Percentiles rank a stretch among this genome's conserved stretches.
These are phyloP conservation scores for Mastacembelus armatus DNA, from an alignment of 2,797 vertebrate species.

Conservation along the genomic window DNA sequence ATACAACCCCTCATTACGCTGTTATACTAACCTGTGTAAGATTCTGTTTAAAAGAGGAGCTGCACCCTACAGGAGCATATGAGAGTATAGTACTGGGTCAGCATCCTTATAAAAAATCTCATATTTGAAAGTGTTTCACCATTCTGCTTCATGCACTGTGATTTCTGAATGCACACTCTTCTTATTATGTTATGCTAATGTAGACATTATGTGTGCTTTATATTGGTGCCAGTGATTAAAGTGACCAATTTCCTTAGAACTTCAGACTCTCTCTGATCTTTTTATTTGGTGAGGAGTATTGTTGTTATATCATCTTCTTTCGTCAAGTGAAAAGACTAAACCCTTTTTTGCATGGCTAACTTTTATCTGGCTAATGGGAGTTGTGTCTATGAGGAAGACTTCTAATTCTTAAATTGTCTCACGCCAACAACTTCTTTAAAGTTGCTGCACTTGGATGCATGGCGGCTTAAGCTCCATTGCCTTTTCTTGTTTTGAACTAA, in stretches of 20 bases:
- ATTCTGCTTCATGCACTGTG: conserved; percentile 72
- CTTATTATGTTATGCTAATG: conserved; percentile 80
- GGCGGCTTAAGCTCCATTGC: conserved; percentile 99
- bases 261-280: conserved; percentile 70
- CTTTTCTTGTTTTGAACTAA: conserved; percentile 99
- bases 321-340: conserved; percentile 83
- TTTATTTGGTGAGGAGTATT: conserved; percentile 81
- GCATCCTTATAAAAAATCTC: conserved; percentile 63
- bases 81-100: conserved; percentile 43
- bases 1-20: conserved; percentile 20
- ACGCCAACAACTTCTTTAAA: conserved; percentile 99
- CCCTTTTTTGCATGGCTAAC: conserved; percentile 87
- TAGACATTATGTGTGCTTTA: conserved; percentile 75
- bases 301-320: conserved; percentile 86
- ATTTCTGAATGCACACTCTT: conserved; percentile 66
- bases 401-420: conserved; percentile 99
- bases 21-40: conserved; percentile 23
- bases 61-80: conserved; percentile 36
- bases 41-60: conserved; percentile 22
- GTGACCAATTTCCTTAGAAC: conserved; percentile 74
- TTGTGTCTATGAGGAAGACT: conserved; percentile 99
- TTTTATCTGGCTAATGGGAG: conserved; percentile 98
- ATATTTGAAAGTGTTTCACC: conserved; percentile 66
- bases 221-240: conserved; percentile 76
- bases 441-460: conserved; percentile 99